These are phyloP conservation scores for rabbit (Oryctolagus cuniculus) DNA, from an alignment of 2,113 vertebrate species.

Conservation along the genomic window mOryCun1.1 NC_091448.1:30502501-30503000, in stretches of 20 bases:
- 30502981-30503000: too few species aligned
- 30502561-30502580: neutral
- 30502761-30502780: neutral
- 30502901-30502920: neutral
- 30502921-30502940: neutral
- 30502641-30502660: neutral
- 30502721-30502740: neutral
- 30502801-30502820: neutral
- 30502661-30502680: neutral
- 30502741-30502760: neutral
- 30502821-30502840: neutral
- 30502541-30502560: neutral
- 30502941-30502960: neutral
- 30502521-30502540: neutral
- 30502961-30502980: neutral
- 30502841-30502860: neutral
- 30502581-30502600: neutral
- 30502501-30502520: neutral
- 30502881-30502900: neutral
- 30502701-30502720: neutral
- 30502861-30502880: neutral
- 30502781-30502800: constrained; percentile 2
- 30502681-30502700: neutral
- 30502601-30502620: neutral
- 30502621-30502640: neutral